These are phyloP conservation scores for Anarrhichthys ocellatus DNA, from an alignment of 2,113 vertebrate species.

Conservation along the genomic window DNA sequence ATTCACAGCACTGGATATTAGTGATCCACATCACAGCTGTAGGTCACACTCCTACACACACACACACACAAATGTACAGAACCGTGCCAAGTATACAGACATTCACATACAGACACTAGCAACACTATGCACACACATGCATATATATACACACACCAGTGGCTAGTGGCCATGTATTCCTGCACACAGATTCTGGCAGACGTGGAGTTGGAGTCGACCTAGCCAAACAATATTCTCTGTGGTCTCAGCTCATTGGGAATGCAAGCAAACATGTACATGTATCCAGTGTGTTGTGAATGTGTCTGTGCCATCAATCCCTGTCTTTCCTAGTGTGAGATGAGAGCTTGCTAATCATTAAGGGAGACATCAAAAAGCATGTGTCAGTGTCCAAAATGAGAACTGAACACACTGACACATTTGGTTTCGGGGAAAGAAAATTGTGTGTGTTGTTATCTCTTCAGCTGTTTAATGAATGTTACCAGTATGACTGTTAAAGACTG, in stretches of 20 bases:
- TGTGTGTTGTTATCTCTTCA: slow-evolving; percentile 19
- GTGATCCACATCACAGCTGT: slow-evolving; percentile 71
- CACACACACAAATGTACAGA: slow-evolving; percentile 15
- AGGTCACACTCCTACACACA: slow-evolving; percentile 46
- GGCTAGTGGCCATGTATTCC: slow-evolving; percentile 33
- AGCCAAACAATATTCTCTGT: slow-evolving; percentile 50
- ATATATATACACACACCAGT: neutral
- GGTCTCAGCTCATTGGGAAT: slow-evolving; percentile 69
- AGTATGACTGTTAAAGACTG: neutral
- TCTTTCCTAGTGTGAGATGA: slow-evolving; percentile 24
- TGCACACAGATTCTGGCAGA: slow-evolving; percentile 35
- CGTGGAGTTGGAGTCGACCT: slow-evolving; percentile 4
- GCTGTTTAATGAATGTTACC: neutral
- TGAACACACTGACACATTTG: slow-evolving; percentile 20
- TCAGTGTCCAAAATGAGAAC: slow-evolving; percentile 25
- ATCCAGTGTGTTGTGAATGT: neutral
- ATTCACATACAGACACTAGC: neutral
- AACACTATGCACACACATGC: slow-evolving; percentile 11
- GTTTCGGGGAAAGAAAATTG: slow-evolving; percentile 5
- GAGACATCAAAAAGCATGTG: slow-evolving; percentile 4
- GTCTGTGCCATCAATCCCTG: slow-evolving; percentile 6
- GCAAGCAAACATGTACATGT: slow-evolving; percentile 22
- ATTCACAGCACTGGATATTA: slow-evolving; percentile 54
- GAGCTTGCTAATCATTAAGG: slow-evolving; percentile 45
- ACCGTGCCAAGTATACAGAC: neutral